These are phyloP conservation scores for Phymatocera aterrima DNA, from an alignment of 2,888 invertebrate genomes.

Conservation along the genomic window DNA sequence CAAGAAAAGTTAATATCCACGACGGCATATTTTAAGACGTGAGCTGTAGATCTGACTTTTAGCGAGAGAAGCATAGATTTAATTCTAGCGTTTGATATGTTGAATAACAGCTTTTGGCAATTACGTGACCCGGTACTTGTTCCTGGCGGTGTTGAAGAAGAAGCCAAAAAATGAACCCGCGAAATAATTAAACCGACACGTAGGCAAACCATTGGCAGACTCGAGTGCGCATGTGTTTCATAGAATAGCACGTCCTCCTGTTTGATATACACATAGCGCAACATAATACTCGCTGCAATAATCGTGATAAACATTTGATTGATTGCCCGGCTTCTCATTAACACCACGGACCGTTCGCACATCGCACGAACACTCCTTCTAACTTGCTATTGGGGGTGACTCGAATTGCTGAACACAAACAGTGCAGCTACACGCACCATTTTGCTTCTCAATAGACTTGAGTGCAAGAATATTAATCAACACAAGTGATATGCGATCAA, in stretches of 20 bases:
- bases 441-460: neutral
- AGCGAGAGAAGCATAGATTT: constrained; percentile 6
- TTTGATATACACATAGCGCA: constrained; percentile 8
- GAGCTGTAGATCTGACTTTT: constrained; percentile 10
- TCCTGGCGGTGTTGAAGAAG: neutral
- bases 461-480: constrained; percentile 13
- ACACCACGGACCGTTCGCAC: neutral
- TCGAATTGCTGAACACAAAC: constrained; percentile 18
- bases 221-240: neutral
- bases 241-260: neutral
- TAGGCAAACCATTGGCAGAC: neutral
- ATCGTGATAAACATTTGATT: constrained; percentile 34
- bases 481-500: neutral
- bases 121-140: neutral
- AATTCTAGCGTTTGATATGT: neutral
- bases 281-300: neutral
- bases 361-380: constrained; percentile 20
- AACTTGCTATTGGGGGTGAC: neutral
- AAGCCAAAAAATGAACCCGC: neutral
- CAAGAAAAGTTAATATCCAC: constrained; percentile 41
- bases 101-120: neutral
- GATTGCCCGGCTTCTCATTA: constrained; percentile 43
- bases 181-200: neutral
- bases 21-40: constrained; percentile 18
- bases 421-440: neutral